phyloP scores from a whole-genome alignment of 1,140 invertebrate species.

The Papilio polytes region DNA sequence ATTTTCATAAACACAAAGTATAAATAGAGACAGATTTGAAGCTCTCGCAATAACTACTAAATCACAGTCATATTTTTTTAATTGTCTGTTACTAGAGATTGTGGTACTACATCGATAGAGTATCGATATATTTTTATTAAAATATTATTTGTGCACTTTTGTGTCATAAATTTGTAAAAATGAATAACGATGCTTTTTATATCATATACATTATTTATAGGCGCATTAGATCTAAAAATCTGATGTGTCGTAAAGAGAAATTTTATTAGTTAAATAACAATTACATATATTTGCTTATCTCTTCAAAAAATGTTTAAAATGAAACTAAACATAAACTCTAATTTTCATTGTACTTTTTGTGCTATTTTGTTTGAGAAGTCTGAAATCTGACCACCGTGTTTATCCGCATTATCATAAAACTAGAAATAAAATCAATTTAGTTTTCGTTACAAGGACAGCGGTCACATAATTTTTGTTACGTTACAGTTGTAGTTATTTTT shows the following conservation, averaged over 20 bases:
- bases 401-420: constrained; percentile 28
- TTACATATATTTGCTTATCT: too few species aligned
- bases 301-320: too few species aligned
- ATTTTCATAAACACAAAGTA: constrained; percentile 30
- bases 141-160: too few species aligned
- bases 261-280: too few species aligned
- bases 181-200: too few species aligned
- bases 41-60: not conserved
- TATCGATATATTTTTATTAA: too few species aligned
- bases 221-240: too few species aligned
- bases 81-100: constrained; percentile 1
- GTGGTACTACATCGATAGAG: not conserved
- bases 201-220: too few species aligned
- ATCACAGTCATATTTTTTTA: constrained; percentile 33
- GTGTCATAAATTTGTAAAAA: too few species aligned
- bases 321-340: too few species aligned
- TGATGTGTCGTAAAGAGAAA: too few species aligned
- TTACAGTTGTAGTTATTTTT: not conserved
- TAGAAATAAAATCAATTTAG: constrained; percentile 32
- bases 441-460: constrained; percentile 37
- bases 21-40: constrained; percentile 28
- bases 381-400: not conserved
- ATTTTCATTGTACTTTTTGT: not conserved
- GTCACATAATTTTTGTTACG: constrained; percentile 25
- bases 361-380: not conserved